Evolutionary conservation across 2,797 vertebrate species (phyloP), one percentile per base, ranked within the genome.

Genomic region (Darevskia nairensis): DNA sequence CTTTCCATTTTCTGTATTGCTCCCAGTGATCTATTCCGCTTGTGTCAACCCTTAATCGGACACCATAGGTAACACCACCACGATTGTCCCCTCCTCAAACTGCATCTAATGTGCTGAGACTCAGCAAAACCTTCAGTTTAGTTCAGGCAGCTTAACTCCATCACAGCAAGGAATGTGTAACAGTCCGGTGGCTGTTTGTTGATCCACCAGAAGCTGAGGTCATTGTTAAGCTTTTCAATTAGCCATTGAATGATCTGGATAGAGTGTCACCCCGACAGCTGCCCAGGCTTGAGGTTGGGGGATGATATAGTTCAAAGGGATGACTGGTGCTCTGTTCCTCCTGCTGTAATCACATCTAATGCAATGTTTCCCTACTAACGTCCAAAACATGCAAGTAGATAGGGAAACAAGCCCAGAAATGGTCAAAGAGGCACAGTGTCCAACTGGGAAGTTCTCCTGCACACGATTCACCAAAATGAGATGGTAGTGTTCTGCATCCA

Each of bases 61-160:
- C 17, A 81, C n/a, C 15, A 44, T 72, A 84, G 68, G 55, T 78
- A 84, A 27, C 21, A 61, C 64, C 25, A 19, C 21, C 55, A 17
- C 5, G 23, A 66, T 4, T 46, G 10, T 19, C 41, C 41, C 15
- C 27, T 55, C 23, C 44, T 69, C 88, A 86, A 25, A 44, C 27
- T 55, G 61, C 84, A 76, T 68, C 80, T 27, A 85, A 81, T 76
- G 61, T 55, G 19, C 78, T 11, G 9, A 68, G 25, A 32, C 64
- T 76, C n/a, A 35, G 29, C 80, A 87, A 64, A 85, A 46, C 44
- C 59, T 85, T 85, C 77, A 39, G 61, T 89, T 89, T 89, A 89
- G 88, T 89, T 85, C 88, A 89, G 88, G 88, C 59, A 81, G 84
- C 81, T 89, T 89, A 89, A 89, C 61, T 89, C 84, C n/a, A 89